These are phyloP conservation scores for Apteryx owenii DNA, from an alignment of 2,113 vertebrate species.

Conservation along the genomic window DNA sequence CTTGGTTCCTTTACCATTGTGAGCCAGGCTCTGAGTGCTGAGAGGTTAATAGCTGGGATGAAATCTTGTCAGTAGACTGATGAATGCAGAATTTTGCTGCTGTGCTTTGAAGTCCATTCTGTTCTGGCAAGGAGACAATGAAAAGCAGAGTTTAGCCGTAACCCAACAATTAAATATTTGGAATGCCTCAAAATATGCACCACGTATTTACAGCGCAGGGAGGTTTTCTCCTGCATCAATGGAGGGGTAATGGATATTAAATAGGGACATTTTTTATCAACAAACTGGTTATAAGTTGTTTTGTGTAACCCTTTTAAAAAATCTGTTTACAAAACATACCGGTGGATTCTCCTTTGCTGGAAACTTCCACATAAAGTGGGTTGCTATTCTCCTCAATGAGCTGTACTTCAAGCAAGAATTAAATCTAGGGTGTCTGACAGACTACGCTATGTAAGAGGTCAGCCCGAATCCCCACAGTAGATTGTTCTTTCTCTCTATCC, in stretches of 20 bases:
- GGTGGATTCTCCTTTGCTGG: background rate
- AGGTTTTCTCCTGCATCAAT: background rate
- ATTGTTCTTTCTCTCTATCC: background rate
- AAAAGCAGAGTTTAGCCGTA: slow-evolving; percentile 63
- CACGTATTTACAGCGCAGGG: background rate
- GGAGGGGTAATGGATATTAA: background rate
- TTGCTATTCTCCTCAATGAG: background rate
- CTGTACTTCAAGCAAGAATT: background rate
- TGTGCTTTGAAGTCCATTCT: slow-evolving; percentile 80
- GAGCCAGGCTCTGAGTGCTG: slow-evolving; percentile 76
- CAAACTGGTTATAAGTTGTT: background rate
- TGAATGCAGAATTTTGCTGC: slow-evolving; percentile 78
- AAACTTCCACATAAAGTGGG: background rate
- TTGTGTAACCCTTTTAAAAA: background rate
- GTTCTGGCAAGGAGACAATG: slow-evolving; percentile 80
- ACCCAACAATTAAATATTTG: slow-evolving; percentile 45
- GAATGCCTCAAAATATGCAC: slow-evolving; percentile 57
- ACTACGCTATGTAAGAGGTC: background rate
- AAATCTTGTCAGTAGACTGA: slow-evolving; percentile 82
- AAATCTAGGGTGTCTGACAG: background rate
- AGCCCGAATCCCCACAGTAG: background rate
- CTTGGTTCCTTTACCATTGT: slow-evolving; percentile 74
- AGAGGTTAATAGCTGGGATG: slow-evolving; percentile 83
- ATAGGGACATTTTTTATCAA: background rate
- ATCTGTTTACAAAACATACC: background rate